Evolutionary conservation across 2,888 invertebrate genomes (phyloP).

Genomic region (Erannis defoliaria): DNA sequence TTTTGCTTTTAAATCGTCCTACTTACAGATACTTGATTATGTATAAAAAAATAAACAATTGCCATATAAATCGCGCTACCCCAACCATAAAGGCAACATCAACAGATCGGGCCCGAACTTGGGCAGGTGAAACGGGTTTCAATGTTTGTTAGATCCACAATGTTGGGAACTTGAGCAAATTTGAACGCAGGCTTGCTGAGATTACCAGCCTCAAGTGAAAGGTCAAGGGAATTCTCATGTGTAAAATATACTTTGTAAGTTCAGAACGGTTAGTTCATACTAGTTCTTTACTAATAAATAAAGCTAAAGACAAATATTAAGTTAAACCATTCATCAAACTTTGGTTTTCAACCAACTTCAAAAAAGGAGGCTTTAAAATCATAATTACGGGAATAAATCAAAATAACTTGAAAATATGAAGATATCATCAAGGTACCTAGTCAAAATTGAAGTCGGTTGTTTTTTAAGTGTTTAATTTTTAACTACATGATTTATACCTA

Average conservation of each 20-base stretch:
- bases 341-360: no score
- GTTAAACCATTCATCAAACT: no score
- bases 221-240: constrained; percentile 54
- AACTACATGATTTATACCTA: no score
- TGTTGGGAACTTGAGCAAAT: constrained; percentile 70
- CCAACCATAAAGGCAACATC: constrained; percentile 44
- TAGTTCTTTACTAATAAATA: no score
- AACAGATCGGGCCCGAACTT: constrained; percentile 61
- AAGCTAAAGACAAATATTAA: no score
- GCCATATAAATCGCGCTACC: constrained; percentile 12
- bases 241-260: constrained; percentile 36
- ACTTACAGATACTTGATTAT: background rate
- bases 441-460: no score
- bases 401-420: no score
- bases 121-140: constrained; percentile 62
- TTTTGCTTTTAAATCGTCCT: no score
- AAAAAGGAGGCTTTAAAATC: no score
- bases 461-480: no score
- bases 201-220: constrained; percentile 72
- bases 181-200: constrained; percentile 60
- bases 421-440: no score
- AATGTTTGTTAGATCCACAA: constrained; percentile 67
- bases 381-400: no score
- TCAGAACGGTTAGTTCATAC: background rate
- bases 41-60: background rate